Evolutionary conservation across 1,140 invertebrate genomes (phyloP).

Genomic region (Euglossa dilemma): DNA sequence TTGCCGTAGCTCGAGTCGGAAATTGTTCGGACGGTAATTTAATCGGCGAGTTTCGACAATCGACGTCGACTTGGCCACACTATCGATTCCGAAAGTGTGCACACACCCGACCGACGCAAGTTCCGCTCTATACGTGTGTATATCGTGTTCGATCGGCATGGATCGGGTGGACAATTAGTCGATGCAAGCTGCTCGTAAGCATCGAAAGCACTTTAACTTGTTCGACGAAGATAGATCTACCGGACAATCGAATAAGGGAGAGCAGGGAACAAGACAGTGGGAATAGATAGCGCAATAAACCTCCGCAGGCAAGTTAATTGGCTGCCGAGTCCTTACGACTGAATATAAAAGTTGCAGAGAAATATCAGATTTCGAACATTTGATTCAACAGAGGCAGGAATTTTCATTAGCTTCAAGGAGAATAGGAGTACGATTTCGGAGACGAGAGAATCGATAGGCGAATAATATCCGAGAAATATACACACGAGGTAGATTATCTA

Average conservation of each 20-base stretch:
- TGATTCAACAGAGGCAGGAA: too few species aligned
- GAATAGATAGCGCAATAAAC: neutral
- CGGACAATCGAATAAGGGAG: neutral
- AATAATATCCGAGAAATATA: too few species aligned
- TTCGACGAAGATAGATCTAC: slow-evolving; percentile 19
- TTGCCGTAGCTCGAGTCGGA: slow-evolving; percentile 4
- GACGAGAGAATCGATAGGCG: too few species aligned
- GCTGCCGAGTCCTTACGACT: neutral
- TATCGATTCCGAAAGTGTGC: slow-evolving; percentile 25
- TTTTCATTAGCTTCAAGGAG: too few species aligned
- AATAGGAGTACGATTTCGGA: too few species aligned
- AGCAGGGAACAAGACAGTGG: neutral
- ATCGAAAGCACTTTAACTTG: slow-evolving; percentile 37
- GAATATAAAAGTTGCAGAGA: neutral
- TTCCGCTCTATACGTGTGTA: neutral
- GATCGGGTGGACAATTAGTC: slow-evolving; percentile 36
- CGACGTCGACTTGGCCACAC: neutral
- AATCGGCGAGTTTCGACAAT: slow-evolving; percentile 36
- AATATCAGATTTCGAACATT: too few species aligned
- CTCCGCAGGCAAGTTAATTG: slow-evolving; percentile 8
- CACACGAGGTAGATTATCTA: too few species aligned
- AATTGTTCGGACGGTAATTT: slow-evolving; percentile 29
- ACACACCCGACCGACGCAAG: too few species aligned
- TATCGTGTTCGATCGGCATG: neutral
- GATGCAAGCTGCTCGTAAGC: slow-evolving; percentile 29